A percentile compares a stretch with the other conserved stretches of the same genome.
Conservation (phyloP, 2,888 invertebrate species). For the Coelinius sp. region DNA sequence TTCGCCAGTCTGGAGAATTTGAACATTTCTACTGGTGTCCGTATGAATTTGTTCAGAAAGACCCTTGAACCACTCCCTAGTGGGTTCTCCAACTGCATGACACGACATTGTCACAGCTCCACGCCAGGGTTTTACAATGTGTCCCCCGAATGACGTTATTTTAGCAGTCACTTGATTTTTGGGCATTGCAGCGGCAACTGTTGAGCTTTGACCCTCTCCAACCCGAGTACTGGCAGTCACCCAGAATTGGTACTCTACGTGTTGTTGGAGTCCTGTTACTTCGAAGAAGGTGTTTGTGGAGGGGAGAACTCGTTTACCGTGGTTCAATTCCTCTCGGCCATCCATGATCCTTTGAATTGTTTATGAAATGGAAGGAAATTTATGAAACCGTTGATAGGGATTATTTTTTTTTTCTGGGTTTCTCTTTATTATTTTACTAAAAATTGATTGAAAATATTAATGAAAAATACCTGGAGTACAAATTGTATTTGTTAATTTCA, state of each 20-base stretch:
- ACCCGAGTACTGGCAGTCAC: constrained; percentile 84
- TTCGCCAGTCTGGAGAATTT: constrained; percentile 78
- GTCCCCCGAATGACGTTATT: constrained; percentile 81
- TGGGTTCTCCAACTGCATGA: constrained; percentile 77
- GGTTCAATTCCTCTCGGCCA: constrained; percentile 79
- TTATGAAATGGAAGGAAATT: background rate
- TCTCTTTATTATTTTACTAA: background rate
- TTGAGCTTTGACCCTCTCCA: constrained; percentile 83
- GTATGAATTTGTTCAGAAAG: constrained; percentile 74
- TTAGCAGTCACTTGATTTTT: constrained; percentile 78
- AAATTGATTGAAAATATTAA: background rate
- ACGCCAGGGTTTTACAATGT: constrained; percentile 78
- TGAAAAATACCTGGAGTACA: constrained; percentile 75
- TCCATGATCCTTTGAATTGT: constrained; percentile 73
- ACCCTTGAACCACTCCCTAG: constrained; percentile 77
- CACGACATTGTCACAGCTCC: constrained; percentile 78
- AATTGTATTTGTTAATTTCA: constrained; percentile 81
- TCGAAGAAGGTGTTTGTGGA: constrained; percentile 78
- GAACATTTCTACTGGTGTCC: constrained; percentile 75
- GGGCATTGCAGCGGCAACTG: constrained; percentile 78
- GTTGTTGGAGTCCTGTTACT: constrained; percentile 78
- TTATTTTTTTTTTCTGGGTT: no score
- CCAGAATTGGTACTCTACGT: constrained; percentile 84
- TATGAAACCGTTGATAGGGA: background rate
- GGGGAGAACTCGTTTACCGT: constrained; percentile 78